Base-by-base conservation (phyloP, 1,140 invertebrate species). In the Bradysia coprophila region DNA sequence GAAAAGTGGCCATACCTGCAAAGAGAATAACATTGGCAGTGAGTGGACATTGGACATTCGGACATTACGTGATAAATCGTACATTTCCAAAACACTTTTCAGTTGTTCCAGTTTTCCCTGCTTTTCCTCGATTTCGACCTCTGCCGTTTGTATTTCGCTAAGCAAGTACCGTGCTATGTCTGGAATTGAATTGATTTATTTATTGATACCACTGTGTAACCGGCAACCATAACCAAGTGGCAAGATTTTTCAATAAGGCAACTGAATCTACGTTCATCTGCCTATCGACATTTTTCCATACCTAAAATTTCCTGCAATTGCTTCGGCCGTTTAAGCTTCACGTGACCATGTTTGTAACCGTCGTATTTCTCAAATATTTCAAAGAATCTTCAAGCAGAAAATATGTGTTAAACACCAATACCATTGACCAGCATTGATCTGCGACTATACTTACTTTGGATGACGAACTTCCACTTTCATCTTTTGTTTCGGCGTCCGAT, bases 391-490 rank as follows among this genome's bases (percentile, higher is more conserved):
- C 13, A 43, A 57, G 41, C 41, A 40, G 51, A 46, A 46, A 42
- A 21, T 13, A 43, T 9, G 19, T 38, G n/a, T n/a, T n/a, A 34
- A 16, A 33, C 18, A 28, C 31, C 21, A 42, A 22, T 36, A 31
- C 24, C n/a, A n/a, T n/a, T n/a, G n/a, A n/a, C n/a, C n/a, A n/a
- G n/a, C n/a, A n/a, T n/a, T n/a, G n/a, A n/a, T n/a, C n/a, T n/a
- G n/a, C n/a, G n/a, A n/a, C n/a, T n/a, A n/a, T 38, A 67, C 71
- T 70, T 65, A 95, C 82, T 93, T 94, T 21, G 81, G 87, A 75
- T 99, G 91, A 43, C 92, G 75, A n/a, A 98, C 94, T 73, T 98
- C 93, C 51, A 99, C 92, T 66, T 98, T 98, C 94, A 99, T 98
- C 66, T 99, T 99, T 64, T 99, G 96, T 63, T 99, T 99, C 0